Evolutionary conservation across 2,113 vertebrate genomes (phyloP).

Genomic region (Hydrochoerus hydrochaeris): DNA sequence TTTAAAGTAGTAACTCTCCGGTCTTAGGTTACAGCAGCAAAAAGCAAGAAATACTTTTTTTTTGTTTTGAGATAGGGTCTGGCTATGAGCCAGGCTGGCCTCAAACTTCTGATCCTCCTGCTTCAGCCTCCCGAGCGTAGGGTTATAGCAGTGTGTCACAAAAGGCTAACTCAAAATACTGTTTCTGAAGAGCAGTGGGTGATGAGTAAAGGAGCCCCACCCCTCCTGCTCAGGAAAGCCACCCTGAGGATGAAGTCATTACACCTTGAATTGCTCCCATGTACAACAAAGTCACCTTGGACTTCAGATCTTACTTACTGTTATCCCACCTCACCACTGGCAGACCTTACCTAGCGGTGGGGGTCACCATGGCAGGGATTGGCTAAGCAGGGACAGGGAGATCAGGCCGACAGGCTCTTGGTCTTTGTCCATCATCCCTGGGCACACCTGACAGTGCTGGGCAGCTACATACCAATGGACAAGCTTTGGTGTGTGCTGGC

Average conservation of each 20-base stretch:
- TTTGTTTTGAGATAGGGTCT: neutral
- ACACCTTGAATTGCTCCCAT: neutral
- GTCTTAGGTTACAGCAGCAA: neutral
- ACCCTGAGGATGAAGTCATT: neutral
- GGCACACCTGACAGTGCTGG: neutral
- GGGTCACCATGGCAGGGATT: no score
- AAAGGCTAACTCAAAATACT: neutral
- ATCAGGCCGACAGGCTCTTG: neutral
- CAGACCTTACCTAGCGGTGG: neutral
- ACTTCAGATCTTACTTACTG: neutral
- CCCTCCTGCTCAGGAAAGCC: neutral
- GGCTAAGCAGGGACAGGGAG: neutral
- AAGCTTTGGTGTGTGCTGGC: neutral
- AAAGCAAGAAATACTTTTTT: neutral
- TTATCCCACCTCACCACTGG: neutral
- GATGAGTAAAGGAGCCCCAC: neutral
- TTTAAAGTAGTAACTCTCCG: neutral
- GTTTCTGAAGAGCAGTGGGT: neutral
- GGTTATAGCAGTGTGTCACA: neutral
- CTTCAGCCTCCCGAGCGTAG: neutral
- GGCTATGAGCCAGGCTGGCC: neutral
- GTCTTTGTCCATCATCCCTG: no score
- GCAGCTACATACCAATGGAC: neutral
- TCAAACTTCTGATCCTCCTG: neutral
- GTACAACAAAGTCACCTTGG: neutral